Base-by-base conservation (phyloP, 1,140 invertebrate genomes). In the Acromyrmex echinatior region DNA sequence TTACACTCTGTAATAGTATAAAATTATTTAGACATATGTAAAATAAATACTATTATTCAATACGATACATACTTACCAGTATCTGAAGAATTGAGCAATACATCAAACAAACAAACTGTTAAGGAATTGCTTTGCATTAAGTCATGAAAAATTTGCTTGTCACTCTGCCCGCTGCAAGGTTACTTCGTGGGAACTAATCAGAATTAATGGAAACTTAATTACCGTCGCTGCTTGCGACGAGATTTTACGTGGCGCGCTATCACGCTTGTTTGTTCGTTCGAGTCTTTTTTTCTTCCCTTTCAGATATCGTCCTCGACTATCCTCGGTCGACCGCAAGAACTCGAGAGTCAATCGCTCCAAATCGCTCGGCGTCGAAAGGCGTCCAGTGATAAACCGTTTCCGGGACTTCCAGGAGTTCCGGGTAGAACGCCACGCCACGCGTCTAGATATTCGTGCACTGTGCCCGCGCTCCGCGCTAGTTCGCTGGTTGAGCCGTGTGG, bases 21-120 rank as follows among this genome's bases (percentile, higher is more conserved):
- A n/a, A 51, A 62, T 86, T 65, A 73, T 58, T 35, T n/a, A 31
- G 51, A 85, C 4, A n/a, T n/a, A 10, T 18, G 9, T 25, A 51
- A 62, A 39, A 60, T 51, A 12, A 45, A 45, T 45, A 21, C 18
- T 14, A 14, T 35, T 65, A 10, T 70, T n/a, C 14, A 16, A 28
- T 21, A 25, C 35, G 0, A 25, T 49, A 70, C 21, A 2, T 16
- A 63, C 6, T 2, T 14, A 49, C 66, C 39, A 45, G 39, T 45
- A 70, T 16, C 18, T 39, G 35, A 39, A 39, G 35, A 39, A 39
- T 39, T 39, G 39, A 25, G n/a, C 66, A 0, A 16, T 12, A 3
- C 9, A 14, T 39, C 31, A 35, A 65, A 18, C 10, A 14, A 68
- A 0, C 10, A 14, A 68, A 0, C 3, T 45, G 2, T 45, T 45